These are phyloP conservation scores for Bombyx huttoni DNA, from an alignment of 2,888 invertebrate genomes.

Conservation along the genomic window DNA sequence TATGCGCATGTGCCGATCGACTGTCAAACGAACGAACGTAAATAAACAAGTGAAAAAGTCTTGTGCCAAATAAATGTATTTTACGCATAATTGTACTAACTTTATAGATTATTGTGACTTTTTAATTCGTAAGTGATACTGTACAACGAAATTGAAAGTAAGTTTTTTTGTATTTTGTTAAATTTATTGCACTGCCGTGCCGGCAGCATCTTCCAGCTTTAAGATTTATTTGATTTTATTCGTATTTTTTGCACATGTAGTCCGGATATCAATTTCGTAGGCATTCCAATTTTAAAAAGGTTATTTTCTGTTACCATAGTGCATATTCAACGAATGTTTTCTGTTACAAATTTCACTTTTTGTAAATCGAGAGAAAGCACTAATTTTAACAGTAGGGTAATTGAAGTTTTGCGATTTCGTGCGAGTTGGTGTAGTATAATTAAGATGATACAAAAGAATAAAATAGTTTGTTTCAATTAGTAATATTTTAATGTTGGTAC, in stretches of 20 bases:
- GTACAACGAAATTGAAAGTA: slow-evolving; percentile 52
- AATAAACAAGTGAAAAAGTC: slow-evolving; percentile 53
- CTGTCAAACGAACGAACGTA: slow-evolving; percentile 52
- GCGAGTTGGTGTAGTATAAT: slow-evolving; percentile 1
- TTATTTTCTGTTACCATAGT: not conserved
- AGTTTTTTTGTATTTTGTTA: slow-evolving; percentile 38
- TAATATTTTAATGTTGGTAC: not conserved
- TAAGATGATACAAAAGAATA: slow-evolving; percentile 5
- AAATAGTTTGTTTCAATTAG: not conserved
- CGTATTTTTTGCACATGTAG: not conserved
- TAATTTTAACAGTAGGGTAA: not conserved
- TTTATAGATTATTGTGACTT: slow-evolving; percentile 11
- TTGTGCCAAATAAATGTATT: slow-evolving; percentile 21
- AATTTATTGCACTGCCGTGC: slow-evolving; percentile 38
- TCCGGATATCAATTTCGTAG: too few relatives aligned
- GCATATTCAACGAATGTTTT: not conserved
- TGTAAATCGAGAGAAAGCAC: not conserved
- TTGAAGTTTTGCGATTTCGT: not conserved
- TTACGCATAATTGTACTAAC: slow-evolving; percentile 2
- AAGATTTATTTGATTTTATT: not conserved
- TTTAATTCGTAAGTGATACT: slow-evolving; percentile 23
- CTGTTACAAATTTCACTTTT: not conserved
- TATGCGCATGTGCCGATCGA: slow-evolving; percentile 46
- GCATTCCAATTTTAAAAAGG: not conserved
- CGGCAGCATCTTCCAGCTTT: slow-evolving; percentile 20